phyloP scores from a whole-genome alignment of 1,140 invertebrate species.

The Mactra quadrangularis region DNA sequence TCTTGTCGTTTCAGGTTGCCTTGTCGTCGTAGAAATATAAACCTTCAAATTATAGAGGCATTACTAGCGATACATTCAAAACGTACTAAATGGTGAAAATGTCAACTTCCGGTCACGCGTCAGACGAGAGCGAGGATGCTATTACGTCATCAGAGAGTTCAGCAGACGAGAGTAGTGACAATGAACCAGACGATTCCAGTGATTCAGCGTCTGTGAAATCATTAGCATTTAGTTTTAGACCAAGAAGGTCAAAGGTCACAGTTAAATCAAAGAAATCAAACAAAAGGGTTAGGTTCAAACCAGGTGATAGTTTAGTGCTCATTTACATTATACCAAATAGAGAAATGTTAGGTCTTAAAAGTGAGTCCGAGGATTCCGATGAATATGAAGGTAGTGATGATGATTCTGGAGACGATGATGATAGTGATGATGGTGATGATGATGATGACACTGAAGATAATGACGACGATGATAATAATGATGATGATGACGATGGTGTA shows the following conservation, averaged over 20 bases:
- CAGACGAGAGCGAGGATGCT: conserved; percentile 23
- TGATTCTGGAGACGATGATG: conserved; percentile 33
- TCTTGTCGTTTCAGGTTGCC: too few relatives aligned
- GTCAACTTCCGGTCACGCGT: background rate
- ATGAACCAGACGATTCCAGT: conserved; percentile 24
- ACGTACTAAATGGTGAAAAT: background rate
- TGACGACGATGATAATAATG: conserved; percentile 29
- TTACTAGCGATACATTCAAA: too few relatives aligned
- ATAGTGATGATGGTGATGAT: conserved; percentile 35
- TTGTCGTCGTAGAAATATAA: too few relatives aligned
- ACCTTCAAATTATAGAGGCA: too few relatives aligned
- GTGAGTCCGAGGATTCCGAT: conserved; percentile 53
- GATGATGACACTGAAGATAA: conserved; percentile 36
- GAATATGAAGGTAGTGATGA: conserved; percentile 33
- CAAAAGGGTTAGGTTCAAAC: conserved; percentile 55
- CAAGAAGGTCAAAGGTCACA: conserved; percentile 8
- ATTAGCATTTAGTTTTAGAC: conserved; percentile 31
- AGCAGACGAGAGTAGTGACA: conserved; percentile 27
- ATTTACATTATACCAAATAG: conserved; percentile 53
- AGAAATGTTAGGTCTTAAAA: conserved; percentile 60
- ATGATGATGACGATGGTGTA: conserved; percentile 39
- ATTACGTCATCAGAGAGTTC: conserved; percentile 31
- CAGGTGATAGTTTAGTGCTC: conserved; percentile 48
- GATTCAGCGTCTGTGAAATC: conserved; percentile 29
- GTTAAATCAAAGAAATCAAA: conserved; percentile 54